Base-by-base conservation (phyloP, 2,888 invertebrate species). In the Melieria crassipennis region DNA sequence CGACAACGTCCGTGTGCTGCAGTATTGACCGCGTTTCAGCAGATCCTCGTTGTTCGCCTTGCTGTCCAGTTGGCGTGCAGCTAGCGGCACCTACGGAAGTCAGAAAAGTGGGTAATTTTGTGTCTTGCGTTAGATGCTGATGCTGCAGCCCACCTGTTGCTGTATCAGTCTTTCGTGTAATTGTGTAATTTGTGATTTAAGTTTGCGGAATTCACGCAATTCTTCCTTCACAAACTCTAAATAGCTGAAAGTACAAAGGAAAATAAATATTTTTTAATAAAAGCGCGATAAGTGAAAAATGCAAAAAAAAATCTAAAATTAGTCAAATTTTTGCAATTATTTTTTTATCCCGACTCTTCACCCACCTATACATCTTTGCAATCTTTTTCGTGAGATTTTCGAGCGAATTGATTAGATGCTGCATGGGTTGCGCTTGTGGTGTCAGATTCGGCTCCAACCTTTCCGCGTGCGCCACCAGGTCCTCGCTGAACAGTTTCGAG, bases 181-280 rank as follows among this genome's bases (percentile, higher is more conserved):
- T 55, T 81, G 81, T 0, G 80, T 78, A 71, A 86, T 84, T 50
- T 81, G 80, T 52, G 80, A 80, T 73, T 86, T 84, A 30, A 86
- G 79, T 61, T 79, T 78, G 69, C 83, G 84, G 48, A 86, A 80
- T 70, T 83, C 84, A 66, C 80, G 84, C 5, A 86, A 82, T 75
- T 86, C 84, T 68, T 80, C 83, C 65, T 84, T 83, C 76, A 86
- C 84, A 71, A 84, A 85, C 72, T 86, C 85, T n/a, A 85, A 84
- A 69, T 85, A 85, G 74, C 86, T 85, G 66, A 71, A 78, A 30
- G 3, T 2, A 30, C 1, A 30, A 30, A 30, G 2, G 30, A 30
- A 30, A 30, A 30, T 30, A 30, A 30, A 3, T 30, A 30, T 30
- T 30, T 30, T 30, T 30, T 2, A 30, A 30, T 3, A 30, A 30